These are phyloP conservation scores for Procavia capensis DNA, from an alignment of 2,113 vertebrate species.

Conservation along the genomic window DNA sequence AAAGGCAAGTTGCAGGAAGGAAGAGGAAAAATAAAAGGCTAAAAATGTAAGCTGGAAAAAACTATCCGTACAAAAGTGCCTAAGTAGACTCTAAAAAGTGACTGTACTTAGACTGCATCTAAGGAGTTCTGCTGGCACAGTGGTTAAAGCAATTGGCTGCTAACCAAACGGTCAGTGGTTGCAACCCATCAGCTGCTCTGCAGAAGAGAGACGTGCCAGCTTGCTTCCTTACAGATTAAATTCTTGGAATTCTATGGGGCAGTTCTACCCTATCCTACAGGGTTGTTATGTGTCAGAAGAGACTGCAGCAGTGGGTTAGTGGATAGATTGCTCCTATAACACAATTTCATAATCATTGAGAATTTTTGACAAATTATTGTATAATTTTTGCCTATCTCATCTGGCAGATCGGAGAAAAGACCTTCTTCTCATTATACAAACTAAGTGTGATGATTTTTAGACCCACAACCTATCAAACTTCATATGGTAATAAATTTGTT, in stretches of 20 bases:
- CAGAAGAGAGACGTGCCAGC: too few relatives aligned
- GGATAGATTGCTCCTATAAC: background rate
- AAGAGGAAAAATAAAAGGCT: conserved; percentile 21
- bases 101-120: background rate
- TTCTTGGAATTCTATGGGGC: too few relatives aligned
- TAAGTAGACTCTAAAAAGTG: background rate
- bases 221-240: too few relatives aligned
- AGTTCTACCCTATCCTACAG: too few relatives aligned
- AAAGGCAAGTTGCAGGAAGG: background rate
- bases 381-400: background rate
- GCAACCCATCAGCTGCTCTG: too few relatives aligned
- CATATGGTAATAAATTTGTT: background rate
- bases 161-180: too few relatives aligned
- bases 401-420: background rate
- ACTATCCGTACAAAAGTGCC: background rate
- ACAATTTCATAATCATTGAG: background rate
- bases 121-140: too few relatives aligned
- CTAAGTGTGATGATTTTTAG: background rate
- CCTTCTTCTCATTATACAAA: background rate
- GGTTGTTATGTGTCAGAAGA: too few relatives aligned
- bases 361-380: background rate
- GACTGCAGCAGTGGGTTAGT: too few relatives aligned
- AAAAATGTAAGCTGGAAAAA: background rate
- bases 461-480: background rate
- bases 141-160: too few relatives aligned